A percentile compares a stretch with the other conserved stretches of the same genome.
phyloP scores from a whole-genome alignment of 2,797 vertebrate species.

The Acrossocheilus fasciatus region DNA sequence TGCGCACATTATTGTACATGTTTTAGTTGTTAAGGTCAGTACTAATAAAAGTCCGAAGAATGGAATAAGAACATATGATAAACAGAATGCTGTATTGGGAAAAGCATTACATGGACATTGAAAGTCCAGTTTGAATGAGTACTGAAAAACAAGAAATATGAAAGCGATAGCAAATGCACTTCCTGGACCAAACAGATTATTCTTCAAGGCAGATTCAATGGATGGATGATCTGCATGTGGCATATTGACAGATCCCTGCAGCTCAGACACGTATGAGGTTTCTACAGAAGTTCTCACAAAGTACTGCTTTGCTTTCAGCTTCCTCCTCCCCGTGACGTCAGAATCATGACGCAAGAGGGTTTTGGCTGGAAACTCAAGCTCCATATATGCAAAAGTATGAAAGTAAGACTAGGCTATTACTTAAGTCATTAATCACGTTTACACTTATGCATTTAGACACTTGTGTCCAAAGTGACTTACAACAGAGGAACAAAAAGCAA shows the following conservation, averaged over 20 bases:
- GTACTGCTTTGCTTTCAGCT: no score
- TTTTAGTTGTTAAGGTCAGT: not conserved
- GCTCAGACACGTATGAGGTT: no score
- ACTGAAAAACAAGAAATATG: constrained; percentile 37
- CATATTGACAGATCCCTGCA: not conserved
- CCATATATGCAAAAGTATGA: no score
- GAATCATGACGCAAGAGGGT: no score
- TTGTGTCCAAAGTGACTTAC: no score
- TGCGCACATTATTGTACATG: not conserved
- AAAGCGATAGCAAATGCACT: constrained; percentile 5
- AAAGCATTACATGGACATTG: constrained; percentile 18
- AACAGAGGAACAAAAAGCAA: no score
- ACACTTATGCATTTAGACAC: no score
- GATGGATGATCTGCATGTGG: not conserved
- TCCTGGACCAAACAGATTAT: not conserved
- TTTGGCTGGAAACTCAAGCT: no score
- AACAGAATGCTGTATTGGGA: not conserved
- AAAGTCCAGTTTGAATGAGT: constrained; percentile 33
- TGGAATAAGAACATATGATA: not conserved
- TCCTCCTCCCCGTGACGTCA: no score
- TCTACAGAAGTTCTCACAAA: no score
- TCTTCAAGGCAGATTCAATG: not conserved
- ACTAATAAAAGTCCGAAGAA: not conserved
- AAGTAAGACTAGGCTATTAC: no score
- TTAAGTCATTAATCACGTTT: no score